Evolutionary conservation across 2,113 vertebrate genomes (phyloP).

Genomic region (Crocuta crocuta): DNA sequence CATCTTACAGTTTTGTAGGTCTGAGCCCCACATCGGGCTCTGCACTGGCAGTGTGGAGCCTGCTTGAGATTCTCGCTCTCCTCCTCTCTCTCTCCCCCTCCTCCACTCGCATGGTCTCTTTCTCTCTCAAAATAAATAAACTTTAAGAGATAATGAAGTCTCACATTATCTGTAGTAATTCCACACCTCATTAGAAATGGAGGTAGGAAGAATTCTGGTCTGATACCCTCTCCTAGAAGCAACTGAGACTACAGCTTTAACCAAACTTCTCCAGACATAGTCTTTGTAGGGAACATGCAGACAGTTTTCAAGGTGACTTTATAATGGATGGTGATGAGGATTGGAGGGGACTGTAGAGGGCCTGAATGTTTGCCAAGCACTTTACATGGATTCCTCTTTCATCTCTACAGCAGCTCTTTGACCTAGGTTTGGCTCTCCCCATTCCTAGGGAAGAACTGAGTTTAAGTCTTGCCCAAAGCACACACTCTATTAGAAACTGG

Average conservation of each 20-base stretch:
- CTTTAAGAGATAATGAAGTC: neutral
- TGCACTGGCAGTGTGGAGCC: too few relatives aligned
- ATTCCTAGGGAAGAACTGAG: neutral
- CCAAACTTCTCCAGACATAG: neutral
- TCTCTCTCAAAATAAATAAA: too few relatives aligned
- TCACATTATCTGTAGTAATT: neutral
- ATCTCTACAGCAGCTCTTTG: neutral
- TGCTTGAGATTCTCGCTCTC: too few relatives aligned
- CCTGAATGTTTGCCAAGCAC: neutral
- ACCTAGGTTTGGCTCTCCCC: neutral
- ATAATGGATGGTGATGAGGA: neutral
- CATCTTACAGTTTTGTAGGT: too few relatives aligned
- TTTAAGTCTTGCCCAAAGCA: neutral
- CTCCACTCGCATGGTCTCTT: too few relatives aligned
- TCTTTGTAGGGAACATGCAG: neutral
- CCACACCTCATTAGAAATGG: neutral
- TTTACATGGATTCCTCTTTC: neutral
- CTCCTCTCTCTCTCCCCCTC: too few relatives aligned
- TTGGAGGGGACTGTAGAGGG: neutral
- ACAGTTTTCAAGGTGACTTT: slow-evolving; percentile 7
- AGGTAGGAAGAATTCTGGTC: neutral
- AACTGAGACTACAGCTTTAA: neutral
- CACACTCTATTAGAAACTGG: neutral
- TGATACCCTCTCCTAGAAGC: neutral
- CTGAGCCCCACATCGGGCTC: too few relatives aligned